These are phyloP conservation scores for Zaprionus capensis DNA, from an alignment of 1,140 invertebrate genomes.

Conservation along the genomic window DNA sequence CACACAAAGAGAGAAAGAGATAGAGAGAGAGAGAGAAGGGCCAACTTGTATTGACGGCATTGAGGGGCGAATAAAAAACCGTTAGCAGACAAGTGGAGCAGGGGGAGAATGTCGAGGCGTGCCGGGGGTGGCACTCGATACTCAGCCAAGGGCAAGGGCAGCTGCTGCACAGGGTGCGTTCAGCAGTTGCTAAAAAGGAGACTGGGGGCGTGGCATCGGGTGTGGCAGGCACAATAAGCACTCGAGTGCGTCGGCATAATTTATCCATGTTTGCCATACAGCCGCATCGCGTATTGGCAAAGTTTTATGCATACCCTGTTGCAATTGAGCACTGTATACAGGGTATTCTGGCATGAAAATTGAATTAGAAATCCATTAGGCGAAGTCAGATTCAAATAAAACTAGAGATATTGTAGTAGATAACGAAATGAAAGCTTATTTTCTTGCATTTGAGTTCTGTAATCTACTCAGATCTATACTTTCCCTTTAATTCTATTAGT, in stretches of 20 bases:
- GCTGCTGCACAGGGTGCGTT: background rate
- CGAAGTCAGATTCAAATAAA: no score
- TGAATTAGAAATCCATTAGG: background rate
- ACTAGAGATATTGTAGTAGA: no score
- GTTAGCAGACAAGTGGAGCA: constrained; percentile 23
- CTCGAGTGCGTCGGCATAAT: constrained; percentile 81
- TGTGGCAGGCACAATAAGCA: constrained; percentile 68
- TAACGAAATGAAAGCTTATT: no score
- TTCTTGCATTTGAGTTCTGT: no score
- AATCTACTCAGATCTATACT: no score
- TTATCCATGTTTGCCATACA: constrained; percentile 73
- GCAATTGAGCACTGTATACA: background rate
- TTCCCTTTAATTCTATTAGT: no score
- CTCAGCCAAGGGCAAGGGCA: constrained; percentile 21
- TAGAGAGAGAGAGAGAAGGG: constrained; percentile 1
- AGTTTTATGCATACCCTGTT: constrained; percentile 23
- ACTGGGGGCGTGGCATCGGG: background rate
- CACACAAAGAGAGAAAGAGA: constrained; percentile 3
- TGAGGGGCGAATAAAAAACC: constrained; percentile 38
- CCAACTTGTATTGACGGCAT: constrained; percentile 51
- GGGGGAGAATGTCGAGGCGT: background rate
- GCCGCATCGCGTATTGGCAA: constrained; percentile 55
- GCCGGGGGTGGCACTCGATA: background rate
- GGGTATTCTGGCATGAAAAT: background rate
- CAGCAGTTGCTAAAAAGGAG: background rate